Percentiles rank a stretch among this genome's conserved stretches.
phyloP scores from a whole-genome alignment of 2,888 invertebrate genomes.

The Drosophila demipolita region DNA sequence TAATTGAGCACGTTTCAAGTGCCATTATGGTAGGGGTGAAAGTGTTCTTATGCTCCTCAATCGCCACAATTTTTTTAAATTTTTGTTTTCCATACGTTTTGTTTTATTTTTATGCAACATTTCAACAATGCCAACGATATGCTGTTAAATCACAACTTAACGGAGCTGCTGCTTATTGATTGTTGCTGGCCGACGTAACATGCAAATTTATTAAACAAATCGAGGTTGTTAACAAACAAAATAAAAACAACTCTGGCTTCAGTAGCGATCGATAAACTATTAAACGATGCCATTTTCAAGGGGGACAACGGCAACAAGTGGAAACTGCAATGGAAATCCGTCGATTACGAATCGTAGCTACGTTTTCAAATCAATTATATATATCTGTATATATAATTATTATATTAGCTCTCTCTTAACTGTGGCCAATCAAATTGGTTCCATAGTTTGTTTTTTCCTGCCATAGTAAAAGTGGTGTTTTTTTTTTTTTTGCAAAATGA shows the following conservation, averaged over 20 bases:
- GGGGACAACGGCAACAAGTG: background rate
- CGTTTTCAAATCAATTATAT: constrained; percentile 5
- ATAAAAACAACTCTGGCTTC: constrained; percentile 36
- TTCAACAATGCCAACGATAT: constrained; percentile 40
- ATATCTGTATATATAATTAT: background rate
- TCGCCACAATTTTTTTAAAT: background rate
- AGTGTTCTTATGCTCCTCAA: constrained; percentile 25
- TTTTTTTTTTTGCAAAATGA: background rate
- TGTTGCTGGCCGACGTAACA: constrained; percentile 62
- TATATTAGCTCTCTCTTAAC: background rate
- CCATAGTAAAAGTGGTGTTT: background rate
- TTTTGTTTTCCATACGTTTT: background rate
- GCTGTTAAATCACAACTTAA: constrained; percentile 28
- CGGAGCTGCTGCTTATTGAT: constrained; percentile 50
- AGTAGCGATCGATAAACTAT: constrained; percentile 23
- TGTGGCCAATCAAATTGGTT: constrained; percentile 2
- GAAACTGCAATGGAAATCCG: constrained; percentile 9
- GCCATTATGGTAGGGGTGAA: constrained; percentile 17
- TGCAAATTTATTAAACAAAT: constrained; percentile 71
- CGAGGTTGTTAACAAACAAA: constrained; percentile 56
- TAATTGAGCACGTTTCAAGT: constrained; percentile 42
- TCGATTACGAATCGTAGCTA: constrained; percentile 1
- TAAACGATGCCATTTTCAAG: constrained; percentile 21
- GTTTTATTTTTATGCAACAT: constrained; percentile 36
- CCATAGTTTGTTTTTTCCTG: background rate